phyloP scores from a whole-genome alignment of 2,888 invertebrate genomes.

The Lasioglossum calceatum region DNA sequence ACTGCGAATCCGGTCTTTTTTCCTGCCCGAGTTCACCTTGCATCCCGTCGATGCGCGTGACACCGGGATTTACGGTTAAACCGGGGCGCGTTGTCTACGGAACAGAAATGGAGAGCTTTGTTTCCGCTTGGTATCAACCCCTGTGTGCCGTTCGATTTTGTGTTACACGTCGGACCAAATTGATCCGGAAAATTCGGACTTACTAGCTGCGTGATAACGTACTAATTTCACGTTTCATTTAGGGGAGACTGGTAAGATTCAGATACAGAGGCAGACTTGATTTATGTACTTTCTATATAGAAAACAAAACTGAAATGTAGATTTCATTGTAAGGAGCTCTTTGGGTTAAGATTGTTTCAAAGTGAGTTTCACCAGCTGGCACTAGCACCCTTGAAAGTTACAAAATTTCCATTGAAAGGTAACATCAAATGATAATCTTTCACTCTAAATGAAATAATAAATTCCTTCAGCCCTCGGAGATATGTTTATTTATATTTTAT shows the following conservation, averaged over 20 bases:
- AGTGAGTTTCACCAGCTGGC: no score
- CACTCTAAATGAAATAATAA: neutral
- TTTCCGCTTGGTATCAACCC: neutral
- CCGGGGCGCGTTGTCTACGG: conserved; percentile 8
- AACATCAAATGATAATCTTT: neutral
- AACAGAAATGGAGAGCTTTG: neutral
- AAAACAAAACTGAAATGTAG: no score
- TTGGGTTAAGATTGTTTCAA: no score
- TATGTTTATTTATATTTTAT: no score
- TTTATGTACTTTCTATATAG: no score
- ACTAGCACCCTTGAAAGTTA: neutral
- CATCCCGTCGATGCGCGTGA: conserved; percentile 1
- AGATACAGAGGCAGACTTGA: no score
- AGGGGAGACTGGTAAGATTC: no score
- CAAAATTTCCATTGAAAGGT: neutral
- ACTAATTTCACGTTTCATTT: neutral
- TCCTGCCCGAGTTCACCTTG: neutral
- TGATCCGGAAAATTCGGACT: neutral
- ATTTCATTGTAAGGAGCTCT: no score
- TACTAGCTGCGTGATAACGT: neutral
- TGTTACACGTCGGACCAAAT: neutral
- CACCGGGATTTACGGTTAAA: conserved; percentile 22
- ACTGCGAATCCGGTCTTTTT: neutral
- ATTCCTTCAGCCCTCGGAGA: no score
- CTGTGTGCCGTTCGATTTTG: neutral